Evolutionary conservation across 2,888 invertebrate species (phyloP).

Genomic region (Nebria brevicollis): DNA sequence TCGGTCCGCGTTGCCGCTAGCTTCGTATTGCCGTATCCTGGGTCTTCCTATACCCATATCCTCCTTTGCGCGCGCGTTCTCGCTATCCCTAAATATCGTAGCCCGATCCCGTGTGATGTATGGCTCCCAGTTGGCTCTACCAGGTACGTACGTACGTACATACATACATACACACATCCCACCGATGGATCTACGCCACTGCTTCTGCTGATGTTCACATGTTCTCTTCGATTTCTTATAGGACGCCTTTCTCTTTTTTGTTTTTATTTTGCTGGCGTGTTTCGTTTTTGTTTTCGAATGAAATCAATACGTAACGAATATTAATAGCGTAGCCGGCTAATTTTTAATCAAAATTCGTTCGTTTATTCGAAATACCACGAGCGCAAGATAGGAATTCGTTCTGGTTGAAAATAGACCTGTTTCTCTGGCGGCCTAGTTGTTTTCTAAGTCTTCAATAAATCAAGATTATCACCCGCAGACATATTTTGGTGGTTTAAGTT

Average conservation of each 20-base stretch:
- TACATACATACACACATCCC: not conserved
- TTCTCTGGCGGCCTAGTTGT: not conserved
- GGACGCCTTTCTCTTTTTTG: not conserved
- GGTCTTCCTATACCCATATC: constrained; percentile 55
- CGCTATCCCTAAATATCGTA: constrained; percentile 32
- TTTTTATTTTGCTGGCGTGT: not conserved
- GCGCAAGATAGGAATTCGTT: not conserved
- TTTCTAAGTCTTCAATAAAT: not conserved
- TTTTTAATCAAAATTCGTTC: not conserved
- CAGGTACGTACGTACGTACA: constrained; percentile 41
- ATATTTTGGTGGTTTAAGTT: not conserved
- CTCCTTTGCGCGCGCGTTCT: constrained; percentile 54
- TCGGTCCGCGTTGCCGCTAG: constrained; percentile 58
- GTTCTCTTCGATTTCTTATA: not conserved
- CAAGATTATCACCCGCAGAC: not conserved
- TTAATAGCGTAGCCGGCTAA: not conserved
- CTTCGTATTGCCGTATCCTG: constrained; percentile 49
- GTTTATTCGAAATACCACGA: not conserved
- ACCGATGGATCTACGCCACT: not conserved
- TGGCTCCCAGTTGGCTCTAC: constrained; percentile 58
- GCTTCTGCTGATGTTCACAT: not conserved
- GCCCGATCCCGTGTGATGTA: constrained; percentile 59
- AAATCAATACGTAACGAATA: too few relatives aligned
- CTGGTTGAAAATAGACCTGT: not conserved
- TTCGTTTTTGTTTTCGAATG: not conserved